Evolutionary conservation across 1,140 invertebrate species (phyloP).

Genomic region (Zaprionus taronus): DNA sequence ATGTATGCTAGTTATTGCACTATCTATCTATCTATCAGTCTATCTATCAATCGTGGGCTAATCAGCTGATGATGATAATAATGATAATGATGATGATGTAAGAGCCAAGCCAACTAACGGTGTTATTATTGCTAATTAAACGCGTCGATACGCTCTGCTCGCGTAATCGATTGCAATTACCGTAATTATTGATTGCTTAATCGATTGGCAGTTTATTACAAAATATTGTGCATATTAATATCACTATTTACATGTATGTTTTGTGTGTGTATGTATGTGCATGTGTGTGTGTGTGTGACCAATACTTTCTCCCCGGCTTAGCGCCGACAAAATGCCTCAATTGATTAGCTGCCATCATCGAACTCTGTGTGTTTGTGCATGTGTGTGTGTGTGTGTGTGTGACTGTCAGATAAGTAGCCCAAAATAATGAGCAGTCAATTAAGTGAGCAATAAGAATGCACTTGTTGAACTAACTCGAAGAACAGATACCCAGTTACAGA

Average conservation of each 20-base stretch:
- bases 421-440: slow-evolving; percentile 33
- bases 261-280: not conserved
- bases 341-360: slow-evolving; percentile 3
- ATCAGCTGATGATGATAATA: slow-evolving; percentile 3
- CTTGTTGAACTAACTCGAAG: not conserved
- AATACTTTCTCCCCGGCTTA: slow-evolving; percentile 1
- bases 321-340: not conserved
- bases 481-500: not conserved
- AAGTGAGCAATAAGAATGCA: not conserved
- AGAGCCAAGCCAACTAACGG: slow-evolving; percentile 3
- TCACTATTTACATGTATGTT: not conserved
- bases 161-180: slow-evolving; percentile 25
- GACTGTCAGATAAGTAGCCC: slow-evolving; percentile 26
- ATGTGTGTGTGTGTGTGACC: slow-evolving; percentile 3
- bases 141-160: slow-evolving; percentile 14
- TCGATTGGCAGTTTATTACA: slow-evolving; percentile 25
- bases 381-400: not conserved
- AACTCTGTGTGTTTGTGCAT: not conserved
- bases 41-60: not conserved
- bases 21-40: not conserved
- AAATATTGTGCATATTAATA: slow-evolving; percentile 21
- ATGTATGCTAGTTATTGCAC: not conserved
- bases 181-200: slow-evolving; percentile 30
- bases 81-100: slow-evolving; percentile 4
- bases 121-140: slow-evolving; percentile 25